Conservation (phyloP, 1,140 invertebrate genomes). For the Euura saliciscinereae region DNA sequence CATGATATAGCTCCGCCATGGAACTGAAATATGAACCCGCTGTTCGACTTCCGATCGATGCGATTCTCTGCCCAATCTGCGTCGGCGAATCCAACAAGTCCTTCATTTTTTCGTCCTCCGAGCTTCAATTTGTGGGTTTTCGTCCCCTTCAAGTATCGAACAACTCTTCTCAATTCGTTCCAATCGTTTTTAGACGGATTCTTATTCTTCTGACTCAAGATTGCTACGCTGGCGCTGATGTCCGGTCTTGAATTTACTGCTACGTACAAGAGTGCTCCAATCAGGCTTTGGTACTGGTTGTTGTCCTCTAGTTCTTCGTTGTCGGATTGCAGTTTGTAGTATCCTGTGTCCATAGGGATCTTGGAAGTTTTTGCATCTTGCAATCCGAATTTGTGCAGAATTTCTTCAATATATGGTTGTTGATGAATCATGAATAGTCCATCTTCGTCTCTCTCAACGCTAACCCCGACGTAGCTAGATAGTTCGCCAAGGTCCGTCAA, state of each 20-base stretch:
- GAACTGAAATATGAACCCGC: slow-evolving; percentile 29
- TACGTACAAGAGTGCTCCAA: slow-evolving; percentile 47
- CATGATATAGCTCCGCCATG: slow-evolving; percentile 29
- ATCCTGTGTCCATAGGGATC: not conserved
- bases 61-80: slow-evolving; percentile 31
- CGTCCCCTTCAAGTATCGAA: slow-evolving; percentile 37
- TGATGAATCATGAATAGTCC: not conserved
- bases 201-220: slow-evolving; percentile 38
- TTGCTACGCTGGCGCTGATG: slow-evolving; percentile 34
- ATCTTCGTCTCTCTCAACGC: slow-evolving; percentile 23
- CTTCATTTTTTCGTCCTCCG: not conserved
- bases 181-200: slow-evolving; percentile 26
- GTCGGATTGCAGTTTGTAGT: not conserved
- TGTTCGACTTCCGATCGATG: slow-evolving; percentile 34
- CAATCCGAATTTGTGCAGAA: slow-evolving; percentile 12
- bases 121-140: slow-evolving; percentile 17
- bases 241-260: slow-evolving; percentile 44
- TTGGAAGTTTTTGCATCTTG: slow-evolving; percentile 15
- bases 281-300: slow-evolving; percentile 32
- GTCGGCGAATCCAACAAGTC: slow-evolving; percentile 20
- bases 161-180: slow-evolving; percentile 32
- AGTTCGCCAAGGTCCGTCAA: slow-evolving; percentile 16
- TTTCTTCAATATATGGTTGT: not conserved
- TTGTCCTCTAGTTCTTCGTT: not conserved
- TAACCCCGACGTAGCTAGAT: slow-evolving; percentile 9